Percentiles rank a stretch among this genome's conserved stretches.
phyloP scores from a whole-genome alignment of 2,888 invertebrate genomes.

The Epicampocera succincta region DNA sequence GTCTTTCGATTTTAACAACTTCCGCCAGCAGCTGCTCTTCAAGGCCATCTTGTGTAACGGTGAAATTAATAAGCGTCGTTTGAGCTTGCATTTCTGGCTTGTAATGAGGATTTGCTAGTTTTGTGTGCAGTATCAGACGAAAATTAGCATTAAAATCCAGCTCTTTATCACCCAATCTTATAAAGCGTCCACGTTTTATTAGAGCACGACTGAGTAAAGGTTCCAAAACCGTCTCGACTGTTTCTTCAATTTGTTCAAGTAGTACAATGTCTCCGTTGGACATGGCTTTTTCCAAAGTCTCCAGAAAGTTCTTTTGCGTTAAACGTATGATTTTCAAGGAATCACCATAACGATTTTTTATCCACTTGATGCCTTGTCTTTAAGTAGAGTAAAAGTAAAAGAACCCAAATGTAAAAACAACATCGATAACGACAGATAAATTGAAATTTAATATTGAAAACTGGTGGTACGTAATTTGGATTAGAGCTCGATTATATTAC shows the following conservation, averaged over 20 bases:
- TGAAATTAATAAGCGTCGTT: slow-evolving; percentile 97
- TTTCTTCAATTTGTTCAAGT: slow-evolving; percentile 95
- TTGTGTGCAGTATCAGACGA: slow-evolving; percentile 94
- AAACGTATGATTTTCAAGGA: slow-evolving; percentile 88
- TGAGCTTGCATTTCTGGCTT: slow-evolving; percentile 99
- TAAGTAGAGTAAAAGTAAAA: not conserved
- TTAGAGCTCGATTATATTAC: too few species aligned
- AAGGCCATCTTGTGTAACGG: slow-evolving; percentile 96
- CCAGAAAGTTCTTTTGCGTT: slow-evolving; percentile 91
- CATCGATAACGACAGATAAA: too few species aligned
- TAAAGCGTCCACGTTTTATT: slow-evolving; percentile 91
- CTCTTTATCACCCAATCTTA: slow-evolving; percentile 95
- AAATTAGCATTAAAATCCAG: slow-evolving; percentile 93
- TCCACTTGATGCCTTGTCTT: slow-evolving; percentile 96
- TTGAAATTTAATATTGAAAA: too few species aligned
- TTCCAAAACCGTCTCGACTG: slow-evolving; percentile 95
- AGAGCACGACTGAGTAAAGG: slow-evolving; percentile 93
- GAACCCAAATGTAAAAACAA: too few species aligned
- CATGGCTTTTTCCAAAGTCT: slow-evolving; percentile 89
- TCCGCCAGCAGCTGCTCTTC: slow-evolving; percentile 97
- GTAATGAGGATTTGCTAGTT: slow-evolving; percentile 97
- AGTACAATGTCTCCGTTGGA: slow-evolving; percentile 89
- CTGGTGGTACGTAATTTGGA: too few species aligned
- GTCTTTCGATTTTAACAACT: slow-evolving; percentile 95
- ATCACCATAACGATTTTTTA: slow-evolving; percentile 91